Conservation (phyloP, 92 coral and sea anemone genomes). For the Meandrina meandrites region DNA sequence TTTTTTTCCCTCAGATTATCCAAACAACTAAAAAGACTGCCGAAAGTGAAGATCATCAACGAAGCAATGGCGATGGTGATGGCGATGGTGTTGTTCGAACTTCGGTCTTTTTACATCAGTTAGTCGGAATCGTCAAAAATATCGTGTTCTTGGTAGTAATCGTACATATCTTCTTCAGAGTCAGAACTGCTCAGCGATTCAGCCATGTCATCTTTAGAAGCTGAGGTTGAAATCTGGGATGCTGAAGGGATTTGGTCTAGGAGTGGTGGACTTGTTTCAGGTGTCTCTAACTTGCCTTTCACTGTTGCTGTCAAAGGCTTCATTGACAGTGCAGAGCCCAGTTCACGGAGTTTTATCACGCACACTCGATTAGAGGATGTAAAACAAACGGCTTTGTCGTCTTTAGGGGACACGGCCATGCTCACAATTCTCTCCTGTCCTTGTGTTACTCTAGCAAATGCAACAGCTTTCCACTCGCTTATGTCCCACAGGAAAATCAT, state of each 20-base stretch:
- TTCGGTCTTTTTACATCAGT: no score
- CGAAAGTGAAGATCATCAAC: no score
- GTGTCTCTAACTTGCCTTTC: not conserved
- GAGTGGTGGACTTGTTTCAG: not conserved
- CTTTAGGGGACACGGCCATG: slow-evolving; percentile 8
- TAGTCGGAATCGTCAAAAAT: no score
- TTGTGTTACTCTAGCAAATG: no score
- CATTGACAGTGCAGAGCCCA: no score
- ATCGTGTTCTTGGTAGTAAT: no score
- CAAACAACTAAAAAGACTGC: no score
- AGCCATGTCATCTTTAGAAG: not conserved
- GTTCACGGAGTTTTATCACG: no score
- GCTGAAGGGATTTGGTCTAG: not conserved
- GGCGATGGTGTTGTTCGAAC: no score
- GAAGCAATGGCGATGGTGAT: no score
- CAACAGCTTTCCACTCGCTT: slow-evolving; percentile 12
- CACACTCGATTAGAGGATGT: slow-evolving; percentile 3
- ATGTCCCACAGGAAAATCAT: slow-evolving; percentile 39
- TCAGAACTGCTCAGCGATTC: not conserved
- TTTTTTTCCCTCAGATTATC: no score
- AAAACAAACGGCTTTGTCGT: not conserved
- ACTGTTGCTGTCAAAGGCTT: not conserved
- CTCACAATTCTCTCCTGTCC: not conserved
- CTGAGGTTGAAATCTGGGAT: not conserved
- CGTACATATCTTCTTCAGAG: no score